Evolutionary conservation across 2,888 invertebrate genomes (phyloP).

Genomic region (Suillia variegata): DNA sequence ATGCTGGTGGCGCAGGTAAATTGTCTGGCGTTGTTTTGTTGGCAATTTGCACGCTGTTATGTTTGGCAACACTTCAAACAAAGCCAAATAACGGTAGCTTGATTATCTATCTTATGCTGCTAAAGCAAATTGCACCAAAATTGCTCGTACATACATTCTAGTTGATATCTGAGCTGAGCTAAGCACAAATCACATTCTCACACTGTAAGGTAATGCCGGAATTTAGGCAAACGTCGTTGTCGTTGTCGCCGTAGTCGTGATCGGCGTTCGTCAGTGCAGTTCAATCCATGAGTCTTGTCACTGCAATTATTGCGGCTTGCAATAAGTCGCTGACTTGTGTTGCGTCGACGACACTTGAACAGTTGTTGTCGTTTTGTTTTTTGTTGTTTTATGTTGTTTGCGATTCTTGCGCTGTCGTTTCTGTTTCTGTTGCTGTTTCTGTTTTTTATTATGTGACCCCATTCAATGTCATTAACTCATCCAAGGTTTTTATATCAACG

Average conservation of each 20-base stretch:
- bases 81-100: background rate
- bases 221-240: too few species aligned
- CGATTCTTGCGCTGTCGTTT: background rate
- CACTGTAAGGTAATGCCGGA: too few species aligned
- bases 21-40: too few species aligned
- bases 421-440: constrained; percentile 2
- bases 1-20: too few species aligned
- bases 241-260: too few species aligned
- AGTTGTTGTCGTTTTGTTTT: background rate
- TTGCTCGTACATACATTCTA: too few species aligned
- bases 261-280: too few species aligned
- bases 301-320: constrained; percentile 1
- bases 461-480: constrained; percentile 51
- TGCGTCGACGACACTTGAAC: background rate
- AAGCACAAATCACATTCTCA: too few species aligned
- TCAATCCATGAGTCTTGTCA: background rate
- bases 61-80: background rate
- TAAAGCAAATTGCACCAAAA: background rate
- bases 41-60: background rate
- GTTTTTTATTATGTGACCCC: constrained; percentile 37
- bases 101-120: background rate
- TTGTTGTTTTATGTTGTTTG: background rate
- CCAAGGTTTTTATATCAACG: constrained; percentile 45
- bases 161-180: too few species aligned
- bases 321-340: constrained; percentile 14